These are phyloP conservation scores for Morpho achilles DNA, from an alignment of 2,888 invertebrate species.

Conservation along the genomic window DNA sequence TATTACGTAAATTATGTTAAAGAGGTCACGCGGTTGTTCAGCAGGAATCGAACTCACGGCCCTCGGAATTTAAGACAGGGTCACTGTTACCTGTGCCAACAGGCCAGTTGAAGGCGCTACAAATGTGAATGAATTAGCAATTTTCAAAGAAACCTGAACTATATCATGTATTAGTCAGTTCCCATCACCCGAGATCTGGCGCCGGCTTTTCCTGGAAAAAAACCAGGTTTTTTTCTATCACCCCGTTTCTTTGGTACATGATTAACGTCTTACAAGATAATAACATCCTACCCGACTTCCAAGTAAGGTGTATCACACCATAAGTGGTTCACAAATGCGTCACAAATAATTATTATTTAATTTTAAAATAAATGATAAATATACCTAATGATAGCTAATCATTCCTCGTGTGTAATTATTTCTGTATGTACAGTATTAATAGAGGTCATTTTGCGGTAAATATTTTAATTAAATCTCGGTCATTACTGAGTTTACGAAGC, in stretches of 20 bases:
- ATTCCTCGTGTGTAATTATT: neutral
- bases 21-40: no score
- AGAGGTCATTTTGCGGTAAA: neutral
- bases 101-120: no score
- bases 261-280: slow-evolving; percentile 6
- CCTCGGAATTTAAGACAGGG: no score
- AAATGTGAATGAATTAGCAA: no score
- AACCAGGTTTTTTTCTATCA: neutral
- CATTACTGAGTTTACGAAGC: neutral
- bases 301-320: slow-evolving; percentile 10
- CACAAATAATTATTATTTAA: slow-evolving; percentile 12
- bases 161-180: no score
- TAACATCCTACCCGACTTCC: slow-evolving; percentile 18
- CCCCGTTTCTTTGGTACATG: slow-evolving; percentile 1
- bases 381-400: neutral
- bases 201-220: no score
- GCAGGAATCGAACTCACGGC: no score
- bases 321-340: slow-evolving; percentile 11
- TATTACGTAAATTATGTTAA: no score
- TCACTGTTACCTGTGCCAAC: no score
- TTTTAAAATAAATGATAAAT: slow-evolving; percentile 5
- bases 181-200: no score
- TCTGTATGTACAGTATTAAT: neutral
- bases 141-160: no score
- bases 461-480: neutral